Evolutionary conservation across 2,113 vertebrate genomes (phyloP), one percentile per base, ranked within the genome.

Genomic region (Oryzias melastigma): DNA sequence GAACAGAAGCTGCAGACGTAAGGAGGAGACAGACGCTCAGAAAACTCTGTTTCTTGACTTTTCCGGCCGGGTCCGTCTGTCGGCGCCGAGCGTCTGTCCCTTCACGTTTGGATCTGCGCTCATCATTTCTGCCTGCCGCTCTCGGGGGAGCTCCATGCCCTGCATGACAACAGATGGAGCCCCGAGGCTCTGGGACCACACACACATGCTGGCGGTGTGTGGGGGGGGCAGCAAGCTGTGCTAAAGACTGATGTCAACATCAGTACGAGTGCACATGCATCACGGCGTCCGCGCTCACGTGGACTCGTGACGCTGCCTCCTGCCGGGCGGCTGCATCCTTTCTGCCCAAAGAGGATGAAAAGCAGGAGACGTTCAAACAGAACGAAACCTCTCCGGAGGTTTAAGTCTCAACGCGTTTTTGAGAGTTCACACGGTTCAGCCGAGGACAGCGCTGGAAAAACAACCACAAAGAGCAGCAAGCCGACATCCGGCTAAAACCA

Each of bases 141-240:
- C 82, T 84, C 75, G 41, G 62, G 79, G 83, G 82, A 85, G 55
- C 65, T 63, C 44, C 58, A 76, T 78, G 82, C 77, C 73, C 82
- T 64, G 84, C 73, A 76, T 73, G 81, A 81, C 82, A 84, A 80
- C 87, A 88, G 87, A 88, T 89, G 87, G 84, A 85, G 87, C 87
- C 87, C 85, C 6, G 77, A 68, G 77, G 85, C 84, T 75, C 8
- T 60, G 82, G 79, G 83, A 86, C 75, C 64, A 48, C 71, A 60
- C 72, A 62, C 68, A 81, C 61, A 64, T n/a, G 16, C 7, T 5
- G 5, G 6, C 5, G 27, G 5, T 1, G 27, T 29, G 27, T 29
- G 64, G 17, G 2, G 24, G 44, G 65, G 68, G n/a, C 58, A 49
- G 46, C 43, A 71, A 73, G 66, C 65, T 71, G 72, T 62, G 72